Conservation (phyloP, 2,113 vertebrate species). For the Naja naja region DNA sequence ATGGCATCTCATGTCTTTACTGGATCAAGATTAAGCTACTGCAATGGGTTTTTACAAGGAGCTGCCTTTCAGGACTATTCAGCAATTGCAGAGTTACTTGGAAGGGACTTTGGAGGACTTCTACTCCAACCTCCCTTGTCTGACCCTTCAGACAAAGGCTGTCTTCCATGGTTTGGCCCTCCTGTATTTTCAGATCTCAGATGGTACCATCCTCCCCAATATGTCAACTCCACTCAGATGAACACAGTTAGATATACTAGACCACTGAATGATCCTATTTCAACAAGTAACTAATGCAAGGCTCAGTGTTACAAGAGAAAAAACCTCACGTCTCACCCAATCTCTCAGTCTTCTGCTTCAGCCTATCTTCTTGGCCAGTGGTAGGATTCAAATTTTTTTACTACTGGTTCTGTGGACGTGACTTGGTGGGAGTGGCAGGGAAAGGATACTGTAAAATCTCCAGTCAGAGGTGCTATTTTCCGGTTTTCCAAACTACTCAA, state of each 20-base stretch:
- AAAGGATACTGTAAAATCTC: too few species aligned
- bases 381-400: too few species aligned
- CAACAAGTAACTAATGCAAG: background rate
- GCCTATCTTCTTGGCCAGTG: background rate
- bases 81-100: background rate
- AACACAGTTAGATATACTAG: background rate
- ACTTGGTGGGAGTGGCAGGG: too few species aligned
- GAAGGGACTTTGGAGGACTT: background rate
- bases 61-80: background rate
- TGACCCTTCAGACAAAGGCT: background rate
- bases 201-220: background rate
- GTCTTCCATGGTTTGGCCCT: background rate
- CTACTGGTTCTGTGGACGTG: too few species aligned
- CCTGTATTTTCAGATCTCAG: background rate
- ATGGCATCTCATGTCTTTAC: background rate
- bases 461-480: too few species aligned
- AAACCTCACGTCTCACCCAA: background rate
- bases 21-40: background rate
- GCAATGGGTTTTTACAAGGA: background rate
- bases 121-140: background rate
- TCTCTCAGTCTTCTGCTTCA: background rate
- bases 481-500: too few species aligned
- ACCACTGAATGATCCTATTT: background rate
- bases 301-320: background rate
- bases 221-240: fast-evolving